Evolutionary conservation across 2,113 vertebrate species (phyloP).

Genomic region (Sturnus vulgaris): DNA sequence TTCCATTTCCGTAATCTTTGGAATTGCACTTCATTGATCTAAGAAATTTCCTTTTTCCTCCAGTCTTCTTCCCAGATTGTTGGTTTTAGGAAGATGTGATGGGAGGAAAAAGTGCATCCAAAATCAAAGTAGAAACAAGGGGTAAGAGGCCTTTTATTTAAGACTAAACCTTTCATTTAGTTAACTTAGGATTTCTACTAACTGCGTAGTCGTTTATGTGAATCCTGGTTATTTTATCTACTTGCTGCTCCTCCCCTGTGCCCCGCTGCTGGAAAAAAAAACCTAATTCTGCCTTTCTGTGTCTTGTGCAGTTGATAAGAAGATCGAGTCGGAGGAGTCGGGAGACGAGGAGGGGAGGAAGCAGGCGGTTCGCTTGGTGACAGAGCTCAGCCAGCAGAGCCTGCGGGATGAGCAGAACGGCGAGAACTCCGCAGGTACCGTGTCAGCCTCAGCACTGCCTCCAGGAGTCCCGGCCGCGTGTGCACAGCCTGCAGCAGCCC

Average conservation of each 20-base stretch:
- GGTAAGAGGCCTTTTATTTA: constrained; percentile 67
- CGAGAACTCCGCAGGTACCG: constrained; percentile 48
- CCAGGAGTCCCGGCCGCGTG: not conserved
- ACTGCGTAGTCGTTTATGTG: constrained; percentile 9
- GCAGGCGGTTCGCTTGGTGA: constrained; percentile 75
- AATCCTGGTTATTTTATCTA: not conserved
- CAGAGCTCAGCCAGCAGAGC: constrained; percentile 80
- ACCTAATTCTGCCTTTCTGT: not conserved
- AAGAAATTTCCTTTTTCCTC: constrained; percentile 72
- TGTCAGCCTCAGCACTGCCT: rapidly evolving
- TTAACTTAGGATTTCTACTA: constrained; percentile 56
- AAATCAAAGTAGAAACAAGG: constrained; percentile 69
- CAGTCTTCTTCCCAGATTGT: constrained; percentile 70
- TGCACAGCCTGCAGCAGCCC: rapidly evolving
- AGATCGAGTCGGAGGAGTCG: constrained; percentile 92
- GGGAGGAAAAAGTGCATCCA: constrained; percentile 69
- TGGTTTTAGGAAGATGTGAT: constrained; percentile 71
- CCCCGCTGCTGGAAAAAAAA: not conserved
- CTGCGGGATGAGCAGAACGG: constrained; percentile 71
- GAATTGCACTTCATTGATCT: constrained; percentile 58
- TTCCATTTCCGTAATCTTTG: constrained; percentile 41
- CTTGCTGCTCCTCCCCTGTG: not conserved
- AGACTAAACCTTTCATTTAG: constrained; percentile 63
- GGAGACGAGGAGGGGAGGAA: constrained; percentile 91
- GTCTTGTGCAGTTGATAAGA: constrained; percentile 83